A percentile compares a stretch with the other conserved stretches of the same genome.
These are phyloP conservation scores for Vanacampus margaritifer DNA, from an alignment of 2,113 vertebrate genomes.

Conservation along the genomic window DNA sequence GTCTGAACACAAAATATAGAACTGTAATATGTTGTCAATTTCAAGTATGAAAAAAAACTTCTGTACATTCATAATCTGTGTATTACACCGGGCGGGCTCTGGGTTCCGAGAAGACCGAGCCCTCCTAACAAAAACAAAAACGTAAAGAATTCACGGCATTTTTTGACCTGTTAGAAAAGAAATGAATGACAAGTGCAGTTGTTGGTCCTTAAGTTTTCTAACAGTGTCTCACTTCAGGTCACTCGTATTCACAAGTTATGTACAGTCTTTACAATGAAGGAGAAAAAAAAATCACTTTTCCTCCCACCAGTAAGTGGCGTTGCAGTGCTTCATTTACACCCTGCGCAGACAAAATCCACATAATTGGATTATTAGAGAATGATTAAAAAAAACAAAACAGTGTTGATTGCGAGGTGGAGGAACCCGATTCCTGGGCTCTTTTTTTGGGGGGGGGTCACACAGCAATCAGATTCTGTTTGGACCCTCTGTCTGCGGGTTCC, in stretches of 20 bases:
- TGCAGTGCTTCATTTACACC: background rate
- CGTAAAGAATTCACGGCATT: background rate
- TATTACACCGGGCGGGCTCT: background rate
- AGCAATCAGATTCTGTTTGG: slow-evolving; percentile 74
- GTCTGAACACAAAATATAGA: slow-evolving; percentile 9
- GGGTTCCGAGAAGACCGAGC: no score
- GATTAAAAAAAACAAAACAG: background rate
- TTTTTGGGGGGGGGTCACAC: slow-evolving; percentile 60
- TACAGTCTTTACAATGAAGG: background rate
- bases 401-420: background rate
- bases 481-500: slow-evolving; percentile 45
- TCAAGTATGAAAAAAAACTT: background rate
- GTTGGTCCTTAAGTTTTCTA: background rate
- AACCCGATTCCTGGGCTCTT: background rate
- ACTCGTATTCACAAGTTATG: background rate
- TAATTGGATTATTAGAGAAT: background rate
- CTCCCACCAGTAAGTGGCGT: background rate
- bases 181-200: background rate
- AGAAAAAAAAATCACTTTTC: background rate
- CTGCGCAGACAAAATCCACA: background rate
- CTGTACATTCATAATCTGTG: background rate
- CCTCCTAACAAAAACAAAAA: background rate
- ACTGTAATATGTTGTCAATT: background rate
- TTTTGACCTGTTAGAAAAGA: background rate
- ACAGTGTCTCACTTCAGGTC: background rate